Percentiles rank a stretch among this genome's conserved stretches.
These are phyloP conservation scores for Diadumene lineata DNA, from an alignment of 92 coral and sea anemone species.

Conservation along the genomic window DNA sequence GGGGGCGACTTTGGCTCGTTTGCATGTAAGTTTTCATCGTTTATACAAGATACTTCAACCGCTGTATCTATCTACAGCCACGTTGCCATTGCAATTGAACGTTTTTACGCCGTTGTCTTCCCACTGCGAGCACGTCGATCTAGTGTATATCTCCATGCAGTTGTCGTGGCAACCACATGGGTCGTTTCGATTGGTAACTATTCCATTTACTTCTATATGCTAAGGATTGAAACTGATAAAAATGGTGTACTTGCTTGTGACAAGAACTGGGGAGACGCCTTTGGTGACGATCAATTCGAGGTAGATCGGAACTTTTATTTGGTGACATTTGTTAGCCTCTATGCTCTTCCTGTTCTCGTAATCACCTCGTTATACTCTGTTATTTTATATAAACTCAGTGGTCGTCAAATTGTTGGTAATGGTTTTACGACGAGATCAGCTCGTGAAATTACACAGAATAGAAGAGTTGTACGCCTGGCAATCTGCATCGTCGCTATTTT, in stretches of 20 bases:
- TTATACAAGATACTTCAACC: conserved; percentile 46
- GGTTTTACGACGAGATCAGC: conserved; percentile 21
- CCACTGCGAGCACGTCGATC: conserved; percentile 51
- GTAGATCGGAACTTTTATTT: conserved; percentile 26
- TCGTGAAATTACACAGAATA: conserved; percentile 28
- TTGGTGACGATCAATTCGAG: conserved; percentile 7
- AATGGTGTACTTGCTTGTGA: conserved; percentile 15
- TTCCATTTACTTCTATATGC: conserved; percentile 43
- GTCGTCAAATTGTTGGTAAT: conserved; percentile 23
- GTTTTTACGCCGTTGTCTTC: conserved; percentile 61
- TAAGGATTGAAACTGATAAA: conserved; percentile 7
- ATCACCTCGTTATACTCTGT: conserved; percentile 12
- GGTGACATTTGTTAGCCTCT: conserved; percentile 3
- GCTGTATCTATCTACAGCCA: conserved; percentile 53
- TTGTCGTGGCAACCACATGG: conserved; percentile 54
- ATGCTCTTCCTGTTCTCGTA: conserved; percentile 15
- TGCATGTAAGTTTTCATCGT: conserved; percentile 46
- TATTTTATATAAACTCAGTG: conserved; percentile 16
- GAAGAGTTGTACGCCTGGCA: conserved; percentile 30
- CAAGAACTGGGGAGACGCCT: conserved; percentile 29
- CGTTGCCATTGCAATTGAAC: conserved; percentile 52
- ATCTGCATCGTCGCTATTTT: conserved; percentile 23
- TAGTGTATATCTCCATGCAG: conserved; percentile 20
- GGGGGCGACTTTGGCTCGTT: conserved; percentile 45
- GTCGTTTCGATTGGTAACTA: conserved; percentile 30